Percentiles rank a stretch among this genome's conserved stretches.
Conservation (phyloP, 2,888 invertebrate species). For the Epsilonema sp. region DNA sequence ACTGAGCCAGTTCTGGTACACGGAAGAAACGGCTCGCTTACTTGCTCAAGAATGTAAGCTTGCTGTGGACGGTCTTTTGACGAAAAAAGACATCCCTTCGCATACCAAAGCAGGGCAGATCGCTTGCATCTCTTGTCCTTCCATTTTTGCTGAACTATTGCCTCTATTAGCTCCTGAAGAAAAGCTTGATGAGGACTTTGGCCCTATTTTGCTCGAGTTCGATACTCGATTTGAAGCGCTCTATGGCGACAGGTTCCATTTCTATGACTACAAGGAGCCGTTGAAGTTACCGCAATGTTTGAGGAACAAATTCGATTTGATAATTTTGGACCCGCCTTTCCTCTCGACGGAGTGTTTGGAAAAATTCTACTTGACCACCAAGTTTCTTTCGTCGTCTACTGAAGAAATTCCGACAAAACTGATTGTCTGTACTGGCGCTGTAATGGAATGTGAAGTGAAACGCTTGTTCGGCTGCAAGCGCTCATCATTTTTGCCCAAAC, state of each 20-base stretch:
- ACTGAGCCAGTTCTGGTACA: slow-evolving; percentile 95
- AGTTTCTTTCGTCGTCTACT: slow-evolving; percentile 43
- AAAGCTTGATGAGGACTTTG: slow-evolving; percentile 6
- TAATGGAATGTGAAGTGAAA: slow-evolving; percentile 51
- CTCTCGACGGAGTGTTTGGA: slow-evolving; percentile 71
- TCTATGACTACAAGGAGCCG: slow-evolving; percentile 69
- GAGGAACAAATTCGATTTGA: slow-evolving; percentile 45
- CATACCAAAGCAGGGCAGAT: too few relatives aligned
- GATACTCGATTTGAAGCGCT: slow-evolving; percentile 54
- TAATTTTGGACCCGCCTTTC: slow-evolving; percentile 85
- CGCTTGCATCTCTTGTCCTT: slow-evolving; percentile 69
- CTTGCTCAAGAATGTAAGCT: slow-evolving; percentile 48
- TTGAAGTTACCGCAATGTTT: slow-evolving; percentile 45
- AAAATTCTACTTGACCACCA: slow-evolving; percentile 58
- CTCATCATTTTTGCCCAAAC: slow-evolving; percentile 54
- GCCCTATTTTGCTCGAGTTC: slow-evolving; percentile 51
- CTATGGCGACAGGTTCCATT: slow-evolving; percentile 54
- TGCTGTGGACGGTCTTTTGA: too few relatives aligned
- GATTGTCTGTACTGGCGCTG: slow-evolving; percentile 65
- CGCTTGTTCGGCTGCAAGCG: slow-evolving; percentile 43
- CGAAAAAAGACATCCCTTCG: too few relatives aligned
- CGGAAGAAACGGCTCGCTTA: slow-evolving; percentile 49
- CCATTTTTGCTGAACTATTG: slow-evolving; percentile 45
- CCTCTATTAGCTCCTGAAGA: slow-evolving; percentile 11
- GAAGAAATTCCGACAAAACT: slow-evolving; percentile 54